These are phyloP conservation scores for Pectinophora gossypiella DNA, from an alignment of 1,140 invertebrate genomes.

Conservation along the genomic window DNA sequence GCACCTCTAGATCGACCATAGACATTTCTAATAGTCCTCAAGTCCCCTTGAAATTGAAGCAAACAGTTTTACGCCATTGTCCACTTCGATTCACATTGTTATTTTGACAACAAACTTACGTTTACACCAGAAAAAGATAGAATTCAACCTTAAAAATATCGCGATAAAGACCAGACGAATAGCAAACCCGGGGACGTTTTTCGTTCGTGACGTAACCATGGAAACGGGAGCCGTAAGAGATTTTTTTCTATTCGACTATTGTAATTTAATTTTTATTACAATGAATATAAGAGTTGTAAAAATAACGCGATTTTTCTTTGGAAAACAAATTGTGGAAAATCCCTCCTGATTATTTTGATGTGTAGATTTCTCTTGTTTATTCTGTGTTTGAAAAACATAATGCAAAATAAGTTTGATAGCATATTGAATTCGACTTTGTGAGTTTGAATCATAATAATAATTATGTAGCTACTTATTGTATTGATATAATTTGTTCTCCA, in stretches of 20 bases:
- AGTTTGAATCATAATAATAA: background rate
- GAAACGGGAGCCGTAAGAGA: conserved; percentile 36
- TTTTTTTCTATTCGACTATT: conserved; percentile 21
- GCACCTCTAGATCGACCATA: conserved; percentile 20
- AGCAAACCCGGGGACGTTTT: conserved; percentile 4
- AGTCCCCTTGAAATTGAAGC: conserved; percentile 45
- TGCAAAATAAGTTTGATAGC: conserved; percentile 17
- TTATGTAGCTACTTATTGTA: background rate
- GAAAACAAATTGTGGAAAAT: conserved; percentile 14
- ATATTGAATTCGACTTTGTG: conserved; percentile 11
- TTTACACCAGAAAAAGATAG: conserved; percentile 12
- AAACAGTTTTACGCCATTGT: conserved; percentile 56
- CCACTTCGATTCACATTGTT: conserved; percentile 40
- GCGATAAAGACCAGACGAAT: too few species aligned
- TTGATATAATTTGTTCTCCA: too few species aligned
- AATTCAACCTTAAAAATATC: conserved; percentile 13
- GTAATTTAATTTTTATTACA: conserved; percentile 12
- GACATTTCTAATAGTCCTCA: conserved; percentile 55
- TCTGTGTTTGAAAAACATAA: too few species aligned
- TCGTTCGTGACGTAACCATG: conserved; percentile 52
- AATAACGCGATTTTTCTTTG: background rate
- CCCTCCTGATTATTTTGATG: too few species aligned
- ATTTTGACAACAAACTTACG: conserved; percentile 20
- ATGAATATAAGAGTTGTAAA: background rate
- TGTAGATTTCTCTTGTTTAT: too few species aligned